Evolutionary conservation across 2,113 vertebrate species (phyloP), one percentile per base, ranked within the genome.

Genomic region (Tichodroma muraria): DNA sequence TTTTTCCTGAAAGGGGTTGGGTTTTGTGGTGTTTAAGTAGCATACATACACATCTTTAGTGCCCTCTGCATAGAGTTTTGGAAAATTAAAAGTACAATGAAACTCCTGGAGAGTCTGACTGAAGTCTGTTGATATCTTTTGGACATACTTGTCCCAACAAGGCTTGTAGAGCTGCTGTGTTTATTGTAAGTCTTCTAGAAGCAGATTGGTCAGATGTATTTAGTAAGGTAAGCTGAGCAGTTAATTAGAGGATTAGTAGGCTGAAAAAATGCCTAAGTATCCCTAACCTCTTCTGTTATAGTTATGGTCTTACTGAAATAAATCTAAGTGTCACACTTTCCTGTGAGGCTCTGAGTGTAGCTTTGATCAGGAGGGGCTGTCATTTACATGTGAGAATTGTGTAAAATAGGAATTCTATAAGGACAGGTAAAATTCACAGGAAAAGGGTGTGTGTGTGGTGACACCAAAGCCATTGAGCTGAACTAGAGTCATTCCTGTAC

Each of bases 241-340:
- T 88, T 94, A 82, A 93, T 93, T 85, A 87, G 59, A 54, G 79
- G 81, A 95, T 95, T 94, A 93, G 33, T 52, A 85, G 59, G 52
- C 79, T 66, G 65, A 85, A 77, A 70, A 96, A 91, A 64, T 5
- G 1, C 50, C 10, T 38, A 78, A 88, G 57, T 91, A 66, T 88
- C 78, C 33, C 52, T 93, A 72, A 61, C 85, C 45, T 76, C 40
- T 70, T 92, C 56, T 0, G 0, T 76, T 89, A 15, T 4, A 53
- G 30, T 77, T 61, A 0, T 24, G 47, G 30, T 35, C 23, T 89
- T 95, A 54, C 16, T 77, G 79, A 94, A 95, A 69, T 69, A 92
- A 94, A 59, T 79, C 60, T 44, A 40, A 35, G 19, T 3, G 1
- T 69, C 59, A 54, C 3, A 59, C 33, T 53, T 91, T 69, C 24